Evolutionary conservation across 2,888 invertebrate species (phyloP), one percentile per base, ranked within the genome.

Genomic region (Lapara coniferarum): DNA sequence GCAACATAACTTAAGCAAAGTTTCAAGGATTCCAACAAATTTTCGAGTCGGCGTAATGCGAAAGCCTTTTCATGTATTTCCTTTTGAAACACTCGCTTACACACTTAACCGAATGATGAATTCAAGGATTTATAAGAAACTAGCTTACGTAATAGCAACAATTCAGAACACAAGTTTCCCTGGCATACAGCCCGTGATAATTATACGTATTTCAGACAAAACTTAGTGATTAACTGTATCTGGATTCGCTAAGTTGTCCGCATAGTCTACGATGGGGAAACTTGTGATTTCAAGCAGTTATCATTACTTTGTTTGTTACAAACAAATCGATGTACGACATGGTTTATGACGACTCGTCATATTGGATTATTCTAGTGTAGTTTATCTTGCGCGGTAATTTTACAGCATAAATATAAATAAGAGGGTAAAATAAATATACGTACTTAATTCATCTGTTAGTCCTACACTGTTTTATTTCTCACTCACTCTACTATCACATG

Each of bases 101-200:
- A 46, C 19, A 19, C 46, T 49, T 49, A 63, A 49, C 49, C 49
- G 63, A 14, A 49, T 63, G 63, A 63, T 12, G 46, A 63, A 63
- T 63, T 59, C 44, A 46, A 59, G 44, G 37, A n/a, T 44, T 16
- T 12, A 59, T 59, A 59, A 46, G 49, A 49, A 66, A 70, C 56
- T 53, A 49, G 51, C 59, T 66, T 68, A 70, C 69, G 59, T 66
- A 44, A 16, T 55, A 55, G 70, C 57, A 67, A 73, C 67, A 72
- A 71, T 71, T 71, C 71, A 71, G 69, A 69, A 73, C 71, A 66
- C 67, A 74, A 80, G 74, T 74, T 74, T 71, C 10, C 53, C 67
- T 80, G 81, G 80, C 78, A 53, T 2, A 13, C 16, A 10, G 78
- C 81, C 80, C 80, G 71, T 71, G 73, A 71, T 73, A 78, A 79